A percentile compares a stretch with the other conserved stretches of the same genome.
These are phyloP conservation scores for Promerops cafer DNA, from an alignment of 2,113 vertebrate species.

Conservation along the genomic window DNA sequence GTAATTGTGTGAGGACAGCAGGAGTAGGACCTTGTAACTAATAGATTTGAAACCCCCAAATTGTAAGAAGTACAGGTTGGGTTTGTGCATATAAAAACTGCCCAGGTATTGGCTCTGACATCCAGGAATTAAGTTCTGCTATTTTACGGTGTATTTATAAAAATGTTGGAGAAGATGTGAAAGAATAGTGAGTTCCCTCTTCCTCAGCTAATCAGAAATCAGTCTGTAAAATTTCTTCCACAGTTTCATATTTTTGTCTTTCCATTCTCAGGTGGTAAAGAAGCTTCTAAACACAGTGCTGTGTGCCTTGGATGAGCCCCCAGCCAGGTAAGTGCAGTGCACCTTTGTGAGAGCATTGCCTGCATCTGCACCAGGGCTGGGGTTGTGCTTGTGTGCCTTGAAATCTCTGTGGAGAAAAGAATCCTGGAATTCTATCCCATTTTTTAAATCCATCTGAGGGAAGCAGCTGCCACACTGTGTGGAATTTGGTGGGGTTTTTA, in stretches of 20 bases:
- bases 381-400: neutral
- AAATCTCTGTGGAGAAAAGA: neutral
- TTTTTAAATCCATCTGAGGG: neutral
- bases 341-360: neutral
- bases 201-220: neutral
- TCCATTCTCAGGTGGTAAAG: neutral
- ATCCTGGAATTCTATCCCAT: neutral
- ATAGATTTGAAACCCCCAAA: neutral
- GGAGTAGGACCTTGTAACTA: neutral
- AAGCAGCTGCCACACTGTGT: neutral
- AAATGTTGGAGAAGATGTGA: neutral
- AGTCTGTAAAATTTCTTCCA: neutral
- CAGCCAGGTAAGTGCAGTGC: slow-evolving; percentile 25
- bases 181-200: neutral
- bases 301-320: neutral
- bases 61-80: neutral
- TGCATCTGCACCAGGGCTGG: neutral
- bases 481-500: neutral
- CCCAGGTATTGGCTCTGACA: neutral
- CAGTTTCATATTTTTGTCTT: neutral
- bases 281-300: neutral
- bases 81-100: neutral
- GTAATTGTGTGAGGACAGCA: neutral
- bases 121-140: neutral
- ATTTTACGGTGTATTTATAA: neutral